Evolutionary conservation across 2,113 vertebrate genomes (phyloP).

Genomic region (Rutilus rutilus): DNA sequence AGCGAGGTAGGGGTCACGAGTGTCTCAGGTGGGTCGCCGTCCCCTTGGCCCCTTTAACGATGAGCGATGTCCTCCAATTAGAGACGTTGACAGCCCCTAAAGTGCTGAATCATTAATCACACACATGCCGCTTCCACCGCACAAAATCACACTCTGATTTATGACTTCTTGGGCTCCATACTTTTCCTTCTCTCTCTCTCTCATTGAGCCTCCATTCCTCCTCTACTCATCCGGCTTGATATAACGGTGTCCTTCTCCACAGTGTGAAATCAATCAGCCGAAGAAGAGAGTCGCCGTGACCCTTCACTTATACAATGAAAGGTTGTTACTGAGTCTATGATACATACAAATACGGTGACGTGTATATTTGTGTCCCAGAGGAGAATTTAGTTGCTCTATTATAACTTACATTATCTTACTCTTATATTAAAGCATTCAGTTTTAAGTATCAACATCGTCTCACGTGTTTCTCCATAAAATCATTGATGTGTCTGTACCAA

Average conservation of each 20-base stretch:
- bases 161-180: slow-evolving; percentile 67
- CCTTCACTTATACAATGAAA: slow-evolving; percentile 50
- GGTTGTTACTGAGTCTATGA: slow-evolving; percentile 35
- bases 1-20: slow-evolving; percentile 49
- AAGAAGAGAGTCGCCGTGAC: slow-evolving; percentile 43
- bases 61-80: slow-evolving; percentile 83
- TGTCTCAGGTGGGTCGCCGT: slow-evolving; percentile 64
- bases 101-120: slow-evolving; percentile 78
- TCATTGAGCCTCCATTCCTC: slow-evolving; percentile 17
- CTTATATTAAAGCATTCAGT: no score
- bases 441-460: background rate
- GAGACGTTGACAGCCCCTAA: slow-evolving; percentile 78
- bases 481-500: background rate
- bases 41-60: slow-evolving; percentile 74
- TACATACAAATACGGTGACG: background rate
- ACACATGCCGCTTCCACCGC: slow-evolving; percentile 63
- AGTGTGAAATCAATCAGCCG: slow-evolving; percentile 69
- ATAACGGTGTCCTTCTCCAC: slow-evolving; percentile 58
- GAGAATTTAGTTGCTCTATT: background rate
- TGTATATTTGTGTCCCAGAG: background rate
- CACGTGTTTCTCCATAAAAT: background rate
- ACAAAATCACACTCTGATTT: slow-evolving; percentile 77
- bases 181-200: slow-evolving; percentile 50
- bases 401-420: background rate
- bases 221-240: slow-evolving; percentile 61